Evolutionary conservation across 2,113 vertebrate species (phyloP), one percentile per base, ranked within the genome.

Genomic region (Zosterops pallidus): DNA sequence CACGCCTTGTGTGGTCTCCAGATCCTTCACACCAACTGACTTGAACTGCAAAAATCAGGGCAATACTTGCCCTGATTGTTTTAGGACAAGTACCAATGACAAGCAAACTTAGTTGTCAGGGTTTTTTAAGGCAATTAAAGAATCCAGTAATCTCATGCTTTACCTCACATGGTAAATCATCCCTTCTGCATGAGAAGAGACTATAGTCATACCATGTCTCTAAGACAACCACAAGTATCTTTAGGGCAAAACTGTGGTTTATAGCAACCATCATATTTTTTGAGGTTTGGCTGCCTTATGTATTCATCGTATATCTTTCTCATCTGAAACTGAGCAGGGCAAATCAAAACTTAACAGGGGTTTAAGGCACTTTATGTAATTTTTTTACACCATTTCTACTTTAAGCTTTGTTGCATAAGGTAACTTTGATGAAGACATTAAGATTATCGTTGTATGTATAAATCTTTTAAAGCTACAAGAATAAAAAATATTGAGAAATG

Each of bases 281-380:
- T 44, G 37, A 35, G 17, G 88, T 90, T 98, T 12, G 98, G 97
- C 92, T 98, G 98, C 4, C 97, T 96, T 56, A 98, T 77, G 2
- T 98, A 99, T 19, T 98, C 98, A 75, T 98, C 97, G 1, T 98
- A 97, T 24, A 87, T 60, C 78, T 98, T 99, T 74, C 97, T 77
- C 97, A 60, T 98, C 98, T 56, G 94, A 97, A 95, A 97, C 98
- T 98, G 89, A 86, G 12, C 14, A 85, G 9, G 21, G 33, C 55
- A 94, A 94, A 23, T 13, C 31, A 65, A 79, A 64, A 50, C 46
- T 64, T 65, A 89, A 49, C 35, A 74, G 35, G 50, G 37, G 65
- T 95, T 90, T 62, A 80, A 80, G 88, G 42, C 42, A 20, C 15
- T 81, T 82, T 8, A 19, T 57, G 5, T 37, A 6, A 55, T 13